Evolutionary conservation across 2,113 vertebrate genomes (phyloP).

Genomic region (Ciconia boyciana): DNA sequence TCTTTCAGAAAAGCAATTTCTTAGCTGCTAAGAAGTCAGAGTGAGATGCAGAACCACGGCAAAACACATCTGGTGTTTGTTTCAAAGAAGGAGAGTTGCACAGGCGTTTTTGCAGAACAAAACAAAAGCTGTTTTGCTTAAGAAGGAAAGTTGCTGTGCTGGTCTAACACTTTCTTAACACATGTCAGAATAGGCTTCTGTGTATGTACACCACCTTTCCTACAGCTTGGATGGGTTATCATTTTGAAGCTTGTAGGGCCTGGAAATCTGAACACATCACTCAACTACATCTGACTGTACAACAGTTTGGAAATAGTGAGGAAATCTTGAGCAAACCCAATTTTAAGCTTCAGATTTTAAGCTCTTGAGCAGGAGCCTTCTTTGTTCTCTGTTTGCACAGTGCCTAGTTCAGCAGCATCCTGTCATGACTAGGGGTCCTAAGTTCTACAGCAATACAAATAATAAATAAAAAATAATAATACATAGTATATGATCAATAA

Average conservation of each 20-base stretch:
- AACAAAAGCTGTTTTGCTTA: neutral
- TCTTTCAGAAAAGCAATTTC: constrained; percentile 33
- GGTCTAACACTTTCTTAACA: neutral
- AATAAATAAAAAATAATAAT: constrained; percentile 43
- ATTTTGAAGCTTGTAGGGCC: neutral
- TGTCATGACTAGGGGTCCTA: constrained; percentile 25
- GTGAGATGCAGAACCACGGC: neutral
- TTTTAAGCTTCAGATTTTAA: neutral
- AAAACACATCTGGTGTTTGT: neutral
- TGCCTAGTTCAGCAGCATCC: constrained; percentile 44
- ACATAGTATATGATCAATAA: neutral
- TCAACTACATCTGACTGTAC: neutral
- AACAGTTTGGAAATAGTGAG: neutral
- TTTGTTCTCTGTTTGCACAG: constrained; percentile 27
- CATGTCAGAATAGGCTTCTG: neutral
- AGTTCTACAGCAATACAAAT: constrained; percentile 41
- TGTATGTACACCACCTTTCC: constrained; percentile 1
- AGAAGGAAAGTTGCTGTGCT: neutral
- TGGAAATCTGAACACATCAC: neutral
- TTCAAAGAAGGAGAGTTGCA: neutral
- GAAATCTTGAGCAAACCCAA: neutral
- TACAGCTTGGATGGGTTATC: neutral
- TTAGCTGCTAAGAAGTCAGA: constrained; percentile 6
- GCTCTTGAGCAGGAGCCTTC: neutral
- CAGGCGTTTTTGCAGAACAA: neutral